Evolutionary conservation across 2,888 invertebrate genomes (phyloP).

Genomic region (Amphipyra tragopoginis): DNA sequence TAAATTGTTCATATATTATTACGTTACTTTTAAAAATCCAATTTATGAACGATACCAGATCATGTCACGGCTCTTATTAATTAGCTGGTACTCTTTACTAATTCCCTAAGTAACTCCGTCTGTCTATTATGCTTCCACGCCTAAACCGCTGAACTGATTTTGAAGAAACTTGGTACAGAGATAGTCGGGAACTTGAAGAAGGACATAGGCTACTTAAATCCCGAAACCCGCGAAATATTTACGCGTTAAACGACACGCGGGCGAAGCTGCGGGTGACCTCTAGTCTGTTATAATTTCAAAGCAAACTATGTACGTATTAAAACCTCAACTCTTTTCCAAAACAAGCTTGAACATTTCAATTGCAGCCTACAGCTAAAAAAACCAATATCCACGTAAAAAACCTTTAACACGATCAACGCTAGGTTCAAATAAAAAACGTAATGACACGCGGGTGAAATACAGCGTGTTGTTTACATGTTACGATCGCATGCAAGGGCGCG

Average conservation of each 20-base stretch:
- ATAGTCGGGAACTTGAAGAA: too few relatives aligned
- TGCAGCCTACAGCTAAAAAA: slow-evolving; percentile 19
- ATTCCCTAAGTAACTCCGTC: too few relatives aligned
- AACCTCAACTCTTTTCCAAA: background rate
- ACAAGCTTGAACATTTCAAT: slow-evolving; percentile 12
- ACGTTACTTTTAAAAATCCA: slow-evolving; percentile 16
- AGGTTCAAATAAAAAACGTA: slow-evolving; percentile 59
- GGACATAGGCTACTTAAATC: too few relatives aligned
- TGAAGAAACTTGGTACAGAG: too few relatives aligned
- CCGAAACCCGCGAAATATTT: too few relatives aligned
- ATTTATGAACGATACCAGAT: background rate
- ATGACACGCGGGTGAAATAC: slow-evolving; percentile 71
- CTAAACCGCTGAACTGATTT: too few relatives aligned
- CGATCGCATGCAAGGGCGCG: slow-evolving; percentile 75
- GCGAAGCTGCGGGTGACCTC: too few relatives aligned
- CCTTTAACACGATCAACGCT: slow-evolving; percentile 48
- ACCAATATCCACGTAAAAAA: slow-evolving; percentile 55
- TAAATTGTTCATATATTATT: slow-evolving; percentile 52
- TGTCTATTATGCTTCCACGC: too few relatives aligned
- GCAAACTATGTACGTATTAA: background rate
- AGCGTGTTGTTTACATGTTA: slow-evolving; percentile 72
- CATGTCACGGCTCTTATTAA: too few relatives aligned
- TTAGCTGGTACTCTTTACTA: too few relatives aligned
- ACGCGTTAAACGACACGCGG: too few relatives aligned
- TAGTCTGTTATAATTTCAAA: too few relatives aligned